Conservation (phyloP, 2,113 vertebrate species). For the Papio anubis region DNA sequence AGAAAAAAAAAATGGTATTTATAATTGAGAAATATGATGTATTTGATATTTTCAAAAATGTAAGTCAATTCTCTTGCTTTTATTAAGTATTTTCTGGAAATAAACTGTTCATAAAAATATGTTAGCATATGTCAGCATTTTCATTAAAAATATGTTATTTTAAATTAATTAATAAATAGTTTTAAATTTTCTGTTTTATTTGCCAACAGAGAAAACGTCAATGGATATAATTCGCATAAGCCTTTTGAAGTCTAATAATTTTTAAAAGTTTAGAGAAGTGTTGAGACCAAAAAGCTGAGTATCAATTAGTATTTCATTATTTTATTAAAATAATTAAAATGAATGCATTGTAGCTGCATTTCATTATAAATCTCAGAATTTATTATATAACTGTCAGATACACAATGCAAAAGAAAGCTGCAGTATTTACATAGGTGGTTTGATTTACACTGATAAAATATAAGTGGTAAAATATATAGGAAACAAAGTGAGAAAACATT, state of each 20-base stretch:
- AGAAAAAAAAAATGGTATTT: neutral
- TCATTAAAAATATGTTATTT: neutral
- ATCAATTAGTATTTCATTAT: neutral
- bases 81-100: neutral
- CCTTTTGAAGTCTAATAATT: neutral
- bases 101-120: neutral
- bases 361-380: neutral
- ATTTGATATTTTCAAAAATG: neutral
- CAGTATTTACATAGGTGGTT: neutral
- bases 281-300: neutral
- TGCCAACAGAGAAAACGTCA: neutral
- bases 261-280: neutral
- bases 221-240: neutral
- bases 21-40: neutral
- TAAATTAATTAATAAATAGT: neutral
- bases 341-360: neutral
- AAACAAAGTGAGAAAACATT: neutral
- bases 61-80: neutral
- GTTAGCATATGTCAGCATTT: neutral
- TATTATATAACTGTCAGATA: neutral
- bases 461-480: neutral
- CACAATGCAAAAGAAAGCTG: neutral
- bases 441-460: neutral
- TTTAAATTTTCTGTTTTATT: neutral
- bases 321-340: neutral